Conservation (phyloP, 2,797 vertebrate genomes). For the Argya squamiceps region DNA sequence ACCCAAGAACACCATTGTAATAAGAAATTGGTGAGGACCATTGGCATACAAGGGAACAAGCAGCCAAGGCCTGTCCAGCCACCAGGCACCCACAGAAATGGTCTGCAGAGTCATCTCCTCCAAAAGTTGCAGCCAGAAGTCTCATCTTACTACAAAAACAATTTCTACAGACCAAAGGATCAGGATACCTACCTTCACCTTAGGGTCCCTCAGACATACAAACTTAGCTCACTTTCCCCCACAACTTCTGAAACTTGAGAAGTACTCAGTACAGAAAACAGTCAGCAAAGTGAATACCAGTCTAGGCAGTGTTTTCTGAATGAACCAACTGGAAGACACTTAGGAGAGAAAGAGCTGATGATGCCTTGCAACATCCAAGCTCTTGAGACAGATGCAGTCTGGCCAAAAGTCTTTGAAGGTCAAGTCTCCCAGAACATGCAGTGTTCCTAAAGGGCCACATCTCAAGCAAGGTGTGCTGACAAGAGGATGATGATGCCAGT, state of each 20-base stretch:
- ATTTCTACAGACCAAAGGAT: not conserved
- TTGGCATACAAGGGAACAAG: not conserved
- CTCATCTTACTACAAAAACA: not conserved
- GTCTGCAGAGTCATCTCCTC: not conserved
- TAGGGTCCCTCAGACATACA: not conserved
- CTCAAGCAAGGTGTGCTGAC: not conserved
- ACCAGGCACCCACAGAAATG: fast-evolving
- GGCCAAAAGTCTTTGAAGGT: not conserved
- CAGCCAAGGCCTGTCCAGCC: not conserved
- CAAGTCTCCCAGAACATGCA: not conserved
- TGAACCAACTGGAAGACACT: not conserved
- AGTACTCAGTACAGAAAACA: not conserved
- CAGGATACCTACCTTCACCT: not conserved
- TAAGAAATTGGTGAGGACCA: not conserved
- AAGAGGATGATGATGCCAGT: not conserved
- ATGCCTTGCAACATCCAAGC: not conserved
- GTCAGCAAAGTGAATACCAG: not conserved
- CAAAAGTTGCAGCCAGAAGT: not conserved
- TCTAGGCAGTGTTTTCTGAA: not conserved
- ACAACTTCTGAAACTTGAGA: not conserved
- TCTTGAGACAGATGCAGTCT: not conserved
- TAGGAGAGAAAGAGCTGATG: not conserved
- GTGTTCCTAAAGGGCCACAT: not conserved
- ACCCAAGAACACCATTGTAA: not conserved
- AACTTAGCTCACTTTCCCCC: not conserved